phyloP scores from a whole-genome alignment of 2,113 vertebrate genomes.

The Lepus europaeus region DNA sequence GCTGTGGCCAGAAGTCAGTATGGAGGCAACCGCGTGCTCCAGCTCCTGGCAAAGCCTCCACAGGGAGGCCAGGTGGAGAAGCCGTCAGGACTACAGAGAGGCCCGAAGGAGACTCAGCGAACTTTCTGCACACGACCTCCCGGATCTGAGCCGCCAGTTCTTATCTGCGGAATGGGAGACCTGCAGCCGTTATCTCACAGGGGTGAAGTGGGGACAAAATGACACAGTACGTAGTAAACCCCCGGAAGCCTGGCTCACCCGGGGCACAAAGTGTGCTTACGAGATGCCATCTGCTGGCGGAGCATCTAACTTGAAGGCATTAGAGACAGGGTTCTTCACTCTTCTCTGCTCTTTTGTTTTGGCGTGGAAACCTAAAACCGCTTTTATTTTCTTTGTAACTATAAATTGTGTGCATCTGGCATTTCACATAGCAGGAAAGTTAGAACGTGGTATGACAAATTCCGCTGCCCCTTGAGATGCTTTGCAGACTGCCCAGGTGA shows the following conservation, averaged over 20 bases:
- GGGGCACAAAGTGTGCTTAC: too few species aligned
- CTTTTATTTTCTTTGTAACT: neutral
- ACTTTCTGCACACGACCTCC: neutral
- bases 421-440: neutral
- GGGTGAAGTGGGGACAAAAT: neutral
- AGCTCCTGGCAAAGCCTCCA: neutral
- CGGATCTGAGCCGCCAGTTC: neutral
- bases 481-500: neutral
- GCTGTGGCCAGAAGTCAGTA: neutral
- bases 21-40: neutral
- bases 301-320: neutral
- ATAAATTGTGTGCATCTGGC: neutral
- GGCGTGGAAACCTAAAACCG: neutral
- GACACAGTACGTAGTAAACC: neutral
- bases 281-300: neutral
- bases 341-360: neutral
- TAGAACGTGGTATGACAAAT: neutral
- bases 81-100: neutral
- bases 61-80: accelerated
- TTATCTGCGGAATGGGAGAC: neutral
- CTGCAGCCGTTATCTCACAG: neutral
- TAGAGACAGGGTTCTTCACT: neutral
- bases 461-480: neutral
- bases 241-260: neutral
- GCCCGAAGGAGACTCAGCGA: neutral